These are phyloP conservation scores for Achlya flavicornis DNA, from an alignment of 2,888 invertebrate genomes.

Conservation along the genomic window DNA sequence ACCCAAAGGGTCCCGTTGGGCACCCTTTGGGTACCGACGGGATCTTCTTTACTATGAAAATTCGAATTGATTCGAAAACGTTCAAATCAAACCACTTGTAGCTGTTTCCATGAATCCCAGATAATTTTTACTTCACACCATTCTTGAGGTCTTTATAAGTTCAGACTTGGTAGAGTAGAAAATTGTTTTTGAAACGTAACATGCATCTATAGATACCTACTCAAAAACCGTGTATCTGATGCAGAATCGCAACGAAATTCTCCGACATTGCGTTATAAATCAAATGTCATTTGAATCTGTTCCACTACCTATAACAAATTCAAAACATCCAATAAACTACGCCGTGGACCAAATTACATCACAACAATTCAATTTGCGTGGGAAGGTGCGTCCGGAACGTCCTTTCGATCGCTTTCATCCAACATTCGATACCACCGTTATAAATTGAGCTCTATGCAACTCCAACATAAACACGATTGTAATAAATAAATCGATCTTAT, in stretches of 20 bases:
- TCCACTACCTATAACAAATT: constrained; percentile 15
- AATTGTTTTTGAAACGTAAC: too few species aligned
- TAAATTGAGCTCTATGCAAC: constrained; percentile 38
- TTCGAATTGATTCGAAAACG: too few species aligned
- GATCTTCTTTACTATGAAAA: too few species aligned
- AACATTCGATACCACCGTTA: constrained; percentile 40
- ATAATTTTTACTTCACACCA: too few species aligned
- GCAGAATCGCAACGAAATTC: neutral
- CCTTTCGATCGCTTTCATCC: constrained; percentile 61
- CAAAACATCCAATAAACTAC: constrained; percentile 33
- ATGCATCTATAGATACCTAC: too few species aligned
- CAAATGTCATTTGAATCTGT: constrained; percentile 11
- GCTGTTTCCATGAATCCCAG: too few species aligned
- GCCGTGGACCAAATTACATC: constrained; percentile 45
- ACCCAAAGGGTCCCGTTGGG: too few species aligned
- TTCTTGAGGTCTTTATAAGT: too few species aligned
- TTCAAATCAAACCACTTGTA: too few species aligned
- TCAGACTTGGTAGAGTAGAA: too few species aligned
- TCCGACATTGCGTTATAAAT: constrained; percentile 9
- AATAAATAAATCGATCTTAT: constrained; percentile 30
- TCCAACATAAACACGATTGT: constrained; percentile 27
- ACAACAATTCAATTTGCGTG: constrained; percentile 68
- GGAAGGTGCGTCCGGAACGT: constrained; percentile 62
- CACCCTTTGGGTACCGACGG: too few species aligned
- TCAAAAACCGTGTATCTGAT: too few species aligned